A percentile compares a stretch with the other conserved stretches of the same genome.
These are phyloP conservation scores for Herminia tarsipennalis DNA, from an alignment of 2,888 invertebrate species.

Conservation along the genomic window DNA sequence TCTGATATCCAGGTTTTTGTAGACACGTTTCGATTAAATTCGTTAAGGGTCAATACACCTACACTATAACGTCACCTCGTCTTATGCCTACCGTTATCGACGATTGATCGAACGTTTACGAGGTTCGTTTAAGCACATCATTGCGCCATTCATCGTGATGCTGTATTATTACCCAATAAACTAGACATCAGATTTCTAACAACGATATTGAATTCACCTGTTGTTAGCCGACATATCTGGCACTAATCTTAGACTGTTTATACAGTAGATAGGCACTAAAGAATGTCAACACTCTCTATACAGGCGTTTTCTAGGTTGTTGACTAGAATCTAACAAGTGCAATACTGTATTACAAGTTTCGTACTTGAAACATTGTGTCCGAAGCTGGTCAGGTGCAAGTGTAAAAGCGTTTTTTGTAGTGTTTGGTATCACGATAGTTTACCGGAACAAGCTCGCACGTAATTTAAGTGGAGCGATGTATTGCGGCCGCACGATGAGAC, in stretches of 20 bases:
- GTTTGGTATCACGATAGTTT: conserved; percentile 63
- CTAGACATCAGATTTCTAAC: conserved; percentile 53
- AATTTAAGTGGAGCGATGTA: conserved; percentile 81
- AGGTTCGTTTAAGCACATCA: conserved; percentile 58
- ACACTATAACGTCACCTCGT: conserved; percentile 50
- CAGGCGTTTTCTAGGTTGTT: conserved; percentile 16
- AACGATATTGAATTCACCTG: conserved; percentile 44
- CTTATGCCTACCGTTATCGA: conserved; percentile 62
- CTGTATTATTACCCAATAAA: conserved; percentile 47
- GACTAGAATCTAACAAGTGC: conserved; percentile 20
- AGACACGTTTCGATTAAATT: conserved; percentile 30
- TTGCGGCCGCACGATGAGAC: conserved; percentile 82
- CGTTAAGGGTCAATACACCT: conserved; percentile 49
- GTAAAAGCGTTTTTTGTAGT: conserved; percentile 59
- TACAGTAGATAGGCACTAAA: background rate
- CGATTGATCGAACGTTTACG: conserved; percentile 62
- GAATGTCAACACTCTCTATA: background rate
- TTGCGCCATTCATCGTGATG: conserved; percentile 60
- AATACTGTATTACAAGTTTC: conserved; percentile 31
- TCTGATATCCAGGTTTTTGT: background rate
- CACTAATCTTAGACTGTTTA: conserved; percentile 36
- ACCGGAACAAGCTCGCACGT: conserved; percentile 80
- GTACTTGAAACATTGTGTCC: conserved; percentile 21
- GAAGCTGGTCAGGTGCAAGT: conserved; percentile 42
- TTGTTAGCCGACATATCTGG: conserved; percentile 36